Percentiles rank a stretch among this genome's conserved stretches.
These are phyloP conservation scores for Drosophila rellima DNA, from an alignment of 2,888 invertebrate species.

Conservation along the genomic window DNA sequence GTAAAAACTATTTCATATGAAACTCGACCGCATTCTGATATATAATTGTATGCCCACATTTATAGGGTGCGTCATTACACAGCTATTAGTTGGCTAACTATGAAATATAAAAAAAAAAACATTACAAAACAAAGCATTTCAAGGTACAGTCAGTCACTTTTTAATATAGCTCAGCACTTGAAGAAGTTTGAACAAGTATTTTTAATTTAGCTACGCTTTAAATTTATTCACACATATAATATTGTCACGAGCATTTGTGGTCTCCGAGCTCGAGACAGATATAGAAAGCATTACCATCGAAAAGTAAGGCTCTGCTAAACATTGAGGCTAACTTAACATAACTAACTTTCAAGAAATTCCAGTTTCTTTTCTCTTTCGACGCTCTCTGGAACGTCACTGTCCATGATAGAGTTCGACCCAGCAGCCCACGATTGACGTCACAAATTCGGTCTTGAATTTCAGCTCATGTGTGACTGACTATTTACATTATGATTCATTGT, in stretches of 20 bases:
- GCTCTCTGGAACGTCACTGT: slow-evolving; percentile 14
- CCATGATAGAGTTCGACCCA: neutral
- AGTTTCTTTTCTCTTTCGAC: slow-evolving; percentile 11
- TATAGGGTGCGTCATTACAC: slow-evolving; percentile 58
- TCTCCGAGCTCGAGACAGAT: neutral
- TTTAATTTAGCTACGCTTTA: slow-evolving; percentile 20
- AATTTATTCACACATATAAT: slow-evolving; percentile 62
- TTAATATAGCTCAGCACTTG: slow-evolving; percentile 7
- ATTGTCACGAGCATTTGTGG: slow-evolving; percentile 38
- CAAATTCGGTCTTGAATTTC: slow-evolving; percentile 21
- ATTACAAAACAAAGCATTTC: slow-evolving; percentile 9
- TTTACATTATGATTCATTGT: slow-evolving; percentile 56
- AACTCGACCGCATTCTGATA: slow-evolving; percentile 27
- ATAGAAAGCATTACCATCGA: neutral
- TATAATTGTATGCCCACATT: slow-evolving; percentile 40
- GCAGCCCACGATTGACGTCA: slow-evolving; percentile 62
- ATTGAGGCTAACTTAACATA: slow-evolving; percentile 21
- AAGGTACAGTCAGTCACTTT: slow-evolving; percentile 60
- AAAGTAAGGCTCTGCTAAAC: slow-evolving; percentile 20
- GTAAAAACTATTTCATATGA: slow-evolving; percentile 24
- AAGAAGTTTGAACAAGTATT: slow-evolving; percentile 5
- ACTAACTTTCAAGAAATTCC: slow-evolving; percentile 43
- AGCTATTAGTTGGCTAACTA: slow-evolving; percentile 17
- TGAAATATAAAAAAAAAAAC: slow-evolving; percentile 3
- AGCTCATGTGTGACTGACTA: slow-evolving; percentile 1